Evolutionary conservation across 2,888 invertebrate species (phyloP), one percentile per base, ranked within the genome.

Genomic region (Thalpophila matura): DNA sequence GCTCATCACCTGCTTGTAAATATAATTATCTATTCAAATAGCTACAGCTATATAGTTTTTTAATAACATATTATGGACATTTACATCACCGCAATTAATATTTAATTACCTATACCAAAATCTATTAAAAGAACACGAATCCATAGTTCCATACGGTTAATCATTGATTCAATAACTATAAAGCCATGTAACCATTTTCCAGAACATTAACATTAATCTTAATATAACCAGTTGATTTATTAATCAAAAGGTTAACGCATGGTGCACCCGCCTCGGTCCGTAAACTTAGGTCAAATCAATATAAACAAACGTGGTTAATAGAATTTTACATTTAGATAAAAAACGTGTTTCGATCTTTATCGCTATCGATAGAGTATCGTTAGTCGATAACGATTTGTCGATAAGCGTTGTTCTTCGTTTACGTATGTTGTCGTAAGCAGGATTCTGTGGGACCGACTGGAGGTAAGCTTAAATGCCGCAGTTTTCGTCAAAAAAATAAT

Each of bases 281-380:
- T 63, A 63, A 53, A 40, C 42, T 18, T 40, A 35, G 59, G 59
- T 71, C 57, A 71, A 47, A 51, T 51, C 40, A 53, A 68, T 68
- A 50, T 50, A 71, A 74, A 71, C 69, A 69, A 68, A 61, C 22
- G 53, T 35, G 16, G 47, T 43, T 56, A 70, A 59, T 70, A 53
- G 51, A 64, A 72, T 75, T 72, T 45, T 49, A 74, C 49, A 49
- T 71, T 74, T 45, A 45, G 61, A 71, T 68, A 74, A 71, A n/a
- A 53, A 61, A 56, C 61, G 18, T 54, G 53, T 68, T 51, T 22
- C n/a, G 56, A 61, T 60, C 6, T 12, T 1, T 73, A 66, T 69
- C 29, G 18, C 16, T 61, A 53, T 51, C 24, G 46, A 18, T 56
- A 50, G 20, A n/a, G n/a, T 22, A 45, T 35, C 37, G 31, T n/a